Evolutionary conservation across 53 echinoderm and acorn worm species (phyloP).

Genomic region (Antedon mediterranea): DNA sequence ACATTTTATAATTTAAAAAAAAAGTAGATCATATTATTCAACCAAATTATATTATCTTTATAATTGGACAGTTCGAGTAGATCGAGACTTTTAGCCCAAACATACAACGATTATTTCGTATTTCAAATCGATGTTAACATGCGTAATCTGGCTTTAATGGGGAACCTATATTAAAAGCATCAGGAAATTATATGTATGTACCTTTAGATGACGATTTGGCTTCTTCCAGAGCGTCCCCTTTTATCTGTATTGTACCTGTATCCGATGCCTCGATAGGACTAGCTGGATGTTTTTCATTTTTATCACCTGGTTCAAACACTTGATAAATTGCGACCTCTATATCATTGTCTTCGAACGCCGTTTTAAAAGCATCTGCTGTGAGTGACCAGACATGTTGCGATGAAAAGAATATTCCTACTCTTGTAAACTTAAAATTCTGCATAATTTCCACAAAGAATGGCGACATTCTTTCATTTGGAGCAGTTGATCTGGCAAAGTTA

Average conservation of each 20-base stretch:
- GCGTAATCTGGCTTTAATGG: too few species aligned
- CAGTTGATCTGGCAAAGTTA: not conserved
- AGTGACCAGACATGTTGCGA: not conserved
- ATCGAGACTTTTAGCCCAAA: too few species aligned
- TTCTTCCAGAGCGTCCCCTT: not conserved
- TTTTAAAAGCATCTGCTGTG: not conserved
- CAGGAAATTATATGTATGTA: not conserved
- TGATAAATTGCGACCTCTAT: slow-evolving; percentile 3
- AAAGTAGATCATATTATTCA: too few species aligned
- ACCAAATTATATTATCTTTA: too few species aligned
- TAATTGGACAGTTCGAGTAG: too few species aligned
- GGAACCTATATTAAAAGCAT: too few species aligned
- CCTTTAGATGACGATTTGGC: not conserved
- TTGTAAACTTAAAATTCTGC: not conserved
- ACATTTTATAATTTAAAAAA: too few species aligned
- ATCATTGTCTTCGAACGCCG: not conserved
- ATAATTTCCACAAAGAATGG: slow-evolving; percentile 1
- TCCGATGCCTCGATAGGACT: not conserved
- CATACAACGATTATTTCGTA: too few species aligned
- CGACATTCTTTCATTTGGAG: not conserved
- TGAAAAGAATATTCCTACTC: not conserved
- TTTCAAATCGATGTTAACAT: too few species aligned
- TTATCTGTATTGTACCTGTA: not conserved
- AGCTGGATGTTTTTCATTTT: not conserved
- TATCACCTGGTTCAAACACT: not conserved